Base-by-base conservation (phyloP, 1,140 invertebrate genomes). In the Argopecten irradians region DNA sequence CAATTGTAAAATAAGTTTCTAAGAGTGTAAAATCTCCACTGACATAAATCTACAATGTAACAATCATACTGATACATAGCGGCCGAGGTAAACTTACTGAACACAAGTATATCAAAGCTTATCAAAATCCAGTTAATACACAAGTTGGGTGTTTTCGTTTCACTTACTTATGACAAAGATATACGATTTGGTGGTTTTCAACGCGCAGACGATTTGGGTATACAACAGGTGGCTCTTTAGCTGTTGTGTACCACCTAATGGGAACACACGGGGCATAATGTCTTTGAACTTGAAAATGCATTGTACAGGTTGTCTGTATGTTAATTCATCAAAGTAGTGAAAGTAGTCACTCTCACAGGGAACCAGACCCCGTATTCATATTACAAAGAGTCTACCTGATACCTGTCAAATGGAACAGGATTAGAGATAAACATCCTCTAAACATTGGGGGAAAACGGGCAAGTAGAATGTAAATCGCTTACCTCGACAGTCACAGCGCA, bases 251-350 rank as follows among this genome's bases (percentile, higher is more conserved):
- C 55, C 55, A 28, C 55, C 55, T 71, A 71, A 71, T 71, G 55
- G 55, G 55, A 71, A 71, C 55, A 71, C 55, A 71, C 55, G 55
- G 28, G 55, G 55, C 22, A 71, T 71, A 71, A 71, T 71, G 55
- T 28, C 55, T 71, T 71, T 71, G 55, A 71, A 71, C 55, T 71
- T 28, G 55, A 71, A 71, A 71, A 71, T 71, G 55, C 55, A 71
- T 71, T 71, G 55, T 71, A 11, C 55, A 28, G 55, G 55, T 71
- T 71, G 55, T 71, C 55, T 71, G 55, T 71, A 71, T 71, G 55
- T 71, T 71, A 71, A 71, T 71, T 71, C 55, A 71, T 71, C 55
- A 71, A 71, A 71, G 55, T 28, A 71, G 55, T 71, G 55, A 71
- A 71, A 28, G 16, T 71, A 28, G 5, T 28, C 1, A 71, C n/a